Conservation (phyloP, 2,888 invertebrate genomes). For the Agriopis leucophaearia region DNA sequence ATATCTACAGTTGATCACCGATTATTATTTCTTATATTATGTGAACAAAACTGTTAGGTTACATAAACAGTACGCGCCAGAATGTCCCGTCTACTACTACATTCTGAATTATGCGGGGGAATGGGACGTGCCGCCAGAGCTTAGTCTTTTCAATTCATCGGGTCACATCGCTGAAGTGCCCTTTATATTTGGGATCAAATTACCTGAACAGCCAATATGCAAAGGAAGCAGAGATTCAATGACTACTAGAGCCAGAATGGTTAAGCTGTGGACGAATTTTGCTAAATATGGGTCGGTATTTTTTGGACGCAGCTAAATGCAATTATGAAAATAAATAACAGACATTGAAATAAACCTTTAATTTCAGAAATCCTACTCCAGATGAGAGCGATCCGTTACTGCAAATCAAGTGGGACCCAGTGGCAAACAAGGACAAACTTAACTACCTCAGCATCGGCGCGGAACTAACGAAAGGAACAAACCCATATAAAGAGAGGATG, state of each 20-base stretch:
- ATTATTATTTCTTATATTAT: constrained; percentile 76
- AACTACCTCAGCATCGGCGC: constrained; percentile 77
- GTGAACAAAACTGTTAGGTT: constrained; percentile 73
- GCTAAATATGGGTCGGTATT: constrained; percentile 78
- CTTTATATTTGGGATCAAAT: constrained; percentile 69
- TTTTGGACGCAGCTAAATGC: constrained; percentile 1
- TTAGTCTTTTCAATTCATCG: constrained; percentile 65
- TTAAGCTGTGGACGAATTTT: constrained; percentile 83
- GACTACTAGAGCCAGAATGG: constrained; percentile 67
- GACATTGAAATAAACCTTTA: background rate
- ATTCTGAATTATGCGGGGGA: constrained; percentile 72
- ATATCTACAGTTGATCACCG: constrained; percentile 74
- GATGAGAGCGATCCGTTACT: constrained; percentile 70
- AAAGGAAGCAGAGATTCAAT: constrained; percentile 73
- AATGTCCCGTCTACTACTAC: constrained; percentile 74
- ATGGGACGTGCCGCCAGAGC: constrained; percentile 66
- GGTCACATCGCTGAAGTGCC: constrained; percentile 76
- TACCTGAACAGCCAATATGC: constrained; percentile 53
- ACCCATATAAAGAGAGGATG: constrained; percentile 79
- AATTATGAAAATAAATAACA: background rate
- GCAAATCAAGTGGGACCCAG: constrained; percentile 78
- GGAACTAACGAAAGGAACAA: constrained; percentile 76
- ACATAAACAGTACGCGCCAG: constrained; percentile 67
- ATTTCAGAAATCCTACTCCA: constrained; percentile 79
- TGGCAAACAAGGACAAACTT: constrained; percentile 67